phyloP scores from a whole-genome alignment of 2,797 vertebrate genomes.

The Aselliscus stoliczkanus region DNA sequence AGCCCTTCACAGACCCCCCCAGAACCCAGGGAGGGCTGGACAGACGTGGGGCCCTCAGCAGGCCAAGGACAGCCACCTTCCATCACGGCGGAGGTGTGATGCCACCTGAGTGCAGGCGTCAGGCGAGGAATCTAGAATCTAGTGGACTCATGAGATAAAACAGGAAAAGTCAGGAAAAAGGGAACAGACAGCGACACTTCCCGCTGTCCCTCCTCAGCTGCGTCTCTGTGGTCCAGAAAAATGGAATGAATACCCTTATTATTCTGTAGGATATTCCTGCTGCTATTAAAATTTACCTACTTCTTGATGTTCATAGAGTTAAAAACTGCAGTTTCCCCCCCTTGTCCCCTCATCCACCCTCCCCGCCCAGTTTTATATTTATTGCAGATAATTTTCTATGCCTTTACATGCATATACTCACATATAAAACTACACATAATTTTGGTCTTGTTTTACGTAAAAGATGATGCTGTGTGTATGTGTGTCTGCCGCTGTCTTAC shows the following conservation, averaged over 20 bases:
- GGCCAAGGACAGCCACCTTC: background rate
- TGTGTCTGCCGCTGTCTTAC: accelerated
- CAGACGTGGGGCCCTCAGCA: accelerated
- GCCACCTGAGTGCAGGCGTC: accelerated
- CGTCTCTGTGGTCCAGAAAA: background rate
- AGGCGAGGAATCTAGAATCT: background rate
- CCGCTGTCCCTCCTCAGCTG: background rate
- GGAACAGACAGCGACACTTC: accelerated
- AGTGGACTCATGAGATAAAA: no score
- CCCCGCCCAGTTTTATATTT: accelerated
- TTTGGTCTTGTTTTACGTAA: accelerated
- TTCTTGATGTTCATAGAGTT: background rate
- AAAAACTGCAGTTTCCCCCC: accelerated
- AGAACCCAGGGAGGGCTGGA: background rate
- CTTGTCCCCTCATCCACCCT: accelerated
- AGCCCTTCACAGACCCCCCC: background rate
- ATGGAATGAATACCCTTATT: accelerated
- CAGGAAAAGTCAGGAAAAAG: background rate
- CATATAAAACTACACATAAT: background rate
- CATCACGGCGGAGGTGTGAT: accelerated
- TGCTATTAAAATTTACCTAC: background rate
- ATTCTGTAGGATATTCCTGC: background rate
- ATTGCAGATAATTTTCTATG: background rate
- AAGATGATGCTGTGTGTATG: accelerated
- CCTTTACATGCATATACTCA: background rate